These are phyloP conservation scores for Congeria kusceri DNA, from an alignment of 2,888 invertebrate species.

Conservation along the genomic window DNA sequence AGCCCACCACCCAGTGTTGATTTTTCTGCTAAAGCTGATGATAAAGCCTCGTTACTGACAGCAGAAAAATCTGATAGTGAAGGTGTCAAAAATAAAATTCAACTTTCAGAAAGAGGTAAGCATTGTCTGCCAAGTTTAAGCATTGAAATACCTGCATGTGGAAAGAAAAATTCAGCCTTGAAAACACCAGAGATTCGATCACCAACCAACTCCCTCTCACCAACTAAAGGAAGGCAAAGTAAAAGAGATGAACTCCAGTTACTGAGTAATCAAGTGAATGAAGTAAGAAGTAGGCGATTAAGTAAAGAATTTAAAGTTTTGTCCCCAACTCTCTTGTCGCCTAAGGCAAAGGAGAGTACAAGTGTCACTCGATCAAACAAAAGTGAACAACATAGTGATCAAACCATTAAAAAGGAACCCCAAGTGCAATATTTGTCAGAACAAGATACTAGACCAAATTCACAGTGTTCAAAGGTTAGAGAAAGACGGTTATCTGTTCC, in stretches of 20 bases:
- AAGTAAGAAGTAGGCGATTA: slow-evolving; percentile 48
- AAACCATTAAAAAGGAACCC: too few species aligned
- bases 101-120: too few species aligned
- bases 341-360: slow-evolving; percentile 7
- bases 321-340: slow-evolving; percentile 32
- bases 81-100: too few species aligned
- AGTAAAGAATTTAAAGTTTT: slow-evolving; percentile 44
- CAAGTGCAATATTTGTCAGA: background rate
- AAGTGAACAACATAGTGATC: background rate
- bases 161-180: background rate
- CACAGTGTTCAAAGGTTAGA: slow-evolving; percentile 16
- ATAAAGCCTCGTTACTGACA: too few species aligned
- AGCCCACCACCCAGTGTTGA: too few species aligned
- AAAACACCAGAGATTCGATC: slow-evolving; percentile 12
- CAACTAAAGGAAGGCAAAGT: slow-evolving; percentile 14
- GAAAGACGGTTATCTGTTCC: slow-evolving; percentile 27
- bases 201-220: slow-evolving; percentile 9
- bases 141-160: slow-evolving; percentile 3
- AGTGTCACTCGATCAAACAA: background rate
- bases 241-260: slow-evolving; percentile 48
- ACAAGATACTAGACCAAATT: background rate
- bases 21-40: too few species aligned
- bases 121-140: slow-evolving; percentile 26
- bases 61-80: too few species aligned
- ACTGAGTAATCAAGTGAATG: slow-evolving; percentile 58